These are phyloP conservation scores for Pseudomyrmex flavicornis DNA, from an alignment of 1,140 invertebrate species.

Conservation along the genomic window DNA sequence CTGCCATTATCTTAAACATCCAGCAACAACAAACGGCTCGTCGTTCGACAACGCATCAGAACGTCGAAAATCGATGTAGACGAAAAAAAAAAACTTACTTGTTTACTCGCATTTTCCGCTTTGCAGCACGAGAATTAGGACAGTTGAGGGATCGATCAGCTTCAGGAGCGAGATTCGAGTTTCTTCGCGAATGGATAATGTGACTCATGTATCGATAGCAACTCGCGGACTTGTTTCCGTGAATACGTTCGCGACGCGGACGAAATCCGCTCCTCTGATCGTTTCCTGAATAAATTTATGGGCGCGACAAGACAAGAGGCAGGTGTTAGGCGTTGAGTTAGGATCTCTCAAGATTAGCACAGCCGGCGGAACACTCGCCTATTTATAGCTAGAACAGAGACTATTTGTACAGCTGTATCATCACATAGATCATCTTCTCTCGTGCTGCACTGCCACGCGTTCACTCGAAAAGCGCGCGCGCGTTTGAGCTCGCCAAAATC, in stretches of 20 bases:
- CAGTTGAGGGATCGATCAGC: constrained; percentile 43
- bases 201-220: neutral
- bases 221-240: neutral
- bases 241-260: neutral
- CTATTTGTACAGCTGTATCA: constrained; percentile 5
- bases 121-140: constrained; percentile 66
- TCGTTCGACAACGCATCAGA: constrained; percentile 72
- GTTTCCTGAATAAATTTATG: constrained; percentile 41
- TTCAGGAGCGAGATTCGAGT: neutral
- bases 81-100: neutral
- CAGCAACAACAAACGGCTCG: constrained; percentile 30
- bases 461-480: neutral
- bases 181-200: neutral
- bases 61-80: constrained; percentile 55
- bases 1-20: neutral
- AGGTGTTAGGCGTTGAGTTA: constrained; percentile 60
- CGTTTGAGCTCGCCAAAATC: constrained; percentile 66
- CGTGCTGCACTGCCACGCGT: constrained; percentile 73
- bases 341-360: constrained; percentile 37
- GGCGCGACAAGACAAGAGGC: constrained; percentile 36
- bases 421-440: constrained; percentile 64
- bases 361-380: constrained; percentile 33
- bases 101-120: constrained; percentile 25
- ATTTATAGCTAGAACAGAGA: constrained; percentile 26
- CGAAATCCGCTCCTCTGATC: constrained; percentile 37